Conservation (phyloP, 2,113 vertebrate genomes). For the Varanus komodoensis region DNA sequence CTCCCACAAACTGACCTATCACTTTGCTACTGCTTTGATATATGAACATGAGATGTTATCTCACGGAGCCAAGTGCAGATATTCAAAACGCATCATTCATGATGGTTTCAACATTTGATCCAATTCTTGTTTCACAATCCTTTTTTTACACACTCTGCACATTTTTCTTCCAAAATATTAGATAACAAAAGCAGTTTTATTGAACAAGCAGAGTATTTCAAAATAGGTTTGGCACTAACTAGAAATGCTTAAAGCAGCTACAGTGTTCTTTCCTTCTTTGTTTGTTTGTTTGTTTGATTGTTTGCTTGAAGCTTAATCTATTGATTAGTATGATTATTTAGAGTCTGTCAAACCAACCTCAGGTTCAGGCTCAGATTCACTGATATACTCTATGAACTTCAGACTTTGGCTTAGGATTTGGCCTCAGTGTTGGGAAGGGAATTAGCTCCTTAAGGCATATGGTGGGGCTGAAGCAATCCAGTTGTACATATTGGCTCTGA, state of each 20-base stretch:
- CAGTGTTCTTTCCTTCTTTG: background rate
- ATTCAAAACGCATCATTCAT: background rate
- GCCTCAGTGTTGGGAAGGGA: background rate
- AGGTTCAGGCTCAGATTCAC: background rate
- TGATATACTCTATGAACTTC: slow-evolving; percentile 3
- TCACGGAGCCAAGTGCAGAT: background rate
- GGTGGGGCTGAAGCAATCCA: slow-evolving; percentile 37
- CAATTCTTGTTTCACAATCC: background rate
- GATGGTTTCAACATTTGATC: background rate
- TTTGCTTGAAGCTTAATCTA: background rate
- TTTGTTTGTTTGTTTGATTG: no score
- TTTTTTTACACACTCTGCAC: background rate
- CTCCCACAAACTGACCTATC: background rate
- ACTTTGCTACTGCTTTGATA: background rate
- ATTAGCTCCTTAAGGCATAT: slow-evolving; percentile 24
- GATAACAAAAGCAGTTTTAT: slow-evolving; percentile 6
- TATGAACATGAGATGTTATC: background rate
- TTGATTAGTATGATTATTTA: background rate
- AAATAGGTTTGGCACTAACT: background rate
- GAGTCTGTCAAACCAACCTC: background rate
- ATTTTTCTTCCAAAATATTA: slow-evolving; percentile 13
- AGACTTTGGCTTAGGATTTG: slow-evolving; percentile 8
- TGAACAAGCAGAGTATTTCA: slow-evolving; percentile 20
- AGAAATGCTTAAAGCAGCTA: background rate
- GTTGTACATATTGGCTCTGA: slow-evolving; percentile 23